Evolutionary conservation across 2,113 vertebrate genomes (phyloP).

Genomic region (Lophius piscatorius): DNA sequence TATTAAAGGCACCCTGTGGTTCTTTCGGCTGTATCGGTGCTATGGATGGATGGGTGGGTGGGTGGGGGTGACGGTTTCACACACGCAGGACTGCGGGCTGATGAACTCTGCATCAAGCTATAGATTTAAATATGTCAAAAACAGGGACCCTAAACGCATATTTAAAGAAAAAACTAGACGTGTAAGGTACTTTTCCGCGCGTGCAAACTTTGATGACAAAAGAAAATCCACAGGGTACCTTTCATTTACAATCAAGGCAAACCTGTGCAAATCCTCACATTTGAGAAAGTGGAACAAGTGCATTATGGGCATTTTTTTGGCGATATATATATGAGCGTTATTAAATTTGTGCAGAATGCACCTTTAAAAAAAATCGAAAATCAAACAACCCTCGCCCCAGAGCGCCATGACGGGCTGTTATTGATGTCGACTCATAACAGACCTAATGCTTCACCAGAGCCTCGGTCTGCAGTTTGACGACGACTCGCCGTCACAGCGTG

Average conservation of each 20-base stretch:
- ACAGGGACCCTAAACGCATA: too few species aligned
- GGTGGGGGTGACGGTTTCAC: too few species aligned
- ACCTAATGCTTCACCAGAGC: constrained; percentile 1
- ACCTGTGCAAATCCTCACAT: constrained; percentile 1
- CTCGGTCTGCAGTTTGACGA: constrained; percentile 12
- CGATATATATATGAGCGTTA: too few species aligned
- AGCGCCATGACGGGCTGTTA: not conserved
- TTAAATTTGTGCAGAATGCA: too few species aligned
- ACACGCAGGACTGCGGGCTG: too few species aligned
- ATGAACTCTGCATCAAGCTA: too few species aligned
- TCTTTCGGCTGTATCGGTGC: not conserved
- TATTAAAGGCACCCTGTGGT: constrained; percentile 10
- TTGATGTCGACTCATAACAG: not conserved
- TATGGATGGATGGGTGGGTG: too few species aligned
- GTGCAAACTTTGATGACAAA: not conserved
- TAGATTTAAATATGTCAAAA: too few species aligned
- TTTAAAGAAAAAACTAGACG: too few species aligned
- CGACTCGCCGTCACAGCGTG: constrained; percentile 37
- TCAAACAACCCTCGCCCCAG: too few species aligned
- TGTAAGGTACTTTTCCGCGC: not conserved
- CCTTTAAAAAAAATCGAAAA: constrained; percentile 2
- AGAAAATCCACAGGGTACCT: constrained; percentile 2
- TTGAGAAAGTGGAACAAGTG: not conserved
- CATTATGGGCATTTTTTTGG: too few species aligned
- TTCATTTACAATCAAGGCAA: constrained; percentile 12